Evolutionary conservation across 2,888 invertebrate genomes (phyloP), one percentile per base, ranked within the genome.

Genomic region (Agrotis exclamationis): DNA sequence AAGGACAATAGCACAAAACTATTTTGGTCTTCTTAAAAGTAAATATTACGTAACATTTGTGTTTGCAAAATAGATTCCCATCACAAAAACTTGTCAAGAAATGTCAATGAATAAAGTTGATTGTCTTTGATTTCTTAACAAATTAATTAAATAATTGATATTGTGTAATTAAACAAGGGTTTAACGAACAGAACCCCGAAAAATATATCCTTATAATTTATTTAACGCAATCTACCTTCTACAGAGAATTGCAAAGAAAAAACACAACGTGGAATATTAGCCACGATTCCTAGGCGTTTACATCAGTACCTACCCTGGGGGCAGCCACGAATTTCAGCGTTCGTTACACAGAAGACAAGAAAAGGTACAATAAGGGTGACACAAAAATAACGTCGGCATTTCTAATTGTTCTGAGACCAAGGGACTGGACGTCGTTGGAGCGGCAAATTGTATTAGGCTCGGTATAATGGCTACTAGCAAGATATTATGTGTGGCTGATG

Each of bases 381-480:
- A 90, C 90, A 93, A 94, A 95, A 95, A 95, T 93, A 93, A 94
- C 93, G 92, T 92, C 89, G 89, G 88, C 88, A 81, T 87, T 86
- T 90, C 94, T 96, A 95, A 96, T 96, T 96, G 96, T 92, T 86
- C 87, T 75, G 96, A 95, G 95, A 94, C 96, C 87, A 69, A 83
- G 96, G 95, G 85, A 85, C 86, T 76, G 83, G 79, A 44, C 89
- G 89, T 87, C 92, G 90, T 86, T 91, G 90, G 91, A 93, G 91
- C 95, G 94, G 86, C 89, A 95, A 95, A 96, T 96, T 95, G 93
- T 94, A 93, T 95, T 94, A 95, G 92, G 88, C 71, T 80, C 67
- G 88, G 89, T 91, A 92, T 93, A 93, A 88, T 87, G 44, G 73
- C 62, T 63, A 72, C 74, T 83, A 82, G 71, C 70, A 28, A 47